Conservation (phyloP, 2,888 invertebrate genomes). For the Creontiades dilutus region DNA sequence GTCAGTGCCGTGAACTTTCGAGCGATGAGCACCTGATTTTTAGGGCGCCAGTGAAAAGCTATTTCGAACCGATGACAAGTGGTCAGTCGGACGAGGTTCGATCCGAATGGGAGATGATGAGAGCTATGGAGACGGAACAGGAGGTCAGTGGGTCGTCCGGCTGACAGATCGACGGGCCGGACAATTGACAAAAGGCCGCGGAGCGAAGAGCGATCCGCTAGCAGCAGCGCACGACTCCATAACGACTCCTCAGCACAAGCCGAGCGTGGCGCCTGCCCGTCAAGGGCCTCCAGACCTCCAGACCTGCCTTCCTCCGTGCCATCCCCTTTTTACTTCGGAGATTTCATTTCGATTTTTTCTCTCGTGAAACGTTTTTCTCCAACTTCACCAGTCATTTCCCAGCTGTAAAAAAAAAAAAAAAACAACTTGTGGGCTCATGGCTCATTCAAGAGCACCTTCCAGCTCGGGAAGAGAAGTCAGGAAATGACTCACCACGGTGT, state of each 20-base stretch:
- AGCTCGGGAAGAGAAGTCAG: no score
- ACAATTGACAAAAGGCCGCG: slow-evolving; percentile 21
- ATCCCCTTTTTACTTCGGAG: not conserved
- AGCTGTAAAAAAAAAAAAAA: not conserved
- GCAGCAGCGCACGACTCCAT: slow-evolving; percentile 32
- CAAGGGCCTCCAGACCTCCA: not conserved
- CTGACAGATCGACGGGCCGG: not conserved
- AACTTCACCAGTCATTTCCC: slow-evolving; percentile 1
- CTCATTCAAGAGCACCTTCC: not conserved
- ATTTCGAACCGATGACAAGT: not conserved
- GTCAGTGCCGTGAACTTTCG: not conserved
- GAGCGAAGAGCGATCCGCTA: slow-evolving; percentile 25
- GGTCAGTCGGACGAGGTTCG: not conserved
- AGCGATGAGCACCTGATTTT: not conserved
- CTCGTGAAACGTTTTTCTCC: not conserved
- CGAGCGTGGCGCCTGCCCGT: not conserved
- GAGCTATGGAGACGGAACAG: not conserved
- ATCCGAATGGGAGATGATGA: not conserved
- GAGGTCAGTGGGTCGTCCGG: slow-evolving; percentile 13
- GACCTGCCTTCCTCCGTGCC: not conserved
- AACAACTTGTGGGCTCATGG: not conserved
- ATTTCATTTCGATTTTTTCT: not conserved
- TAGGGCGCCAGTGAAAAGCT: not conserved
- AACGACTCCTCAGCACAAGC: slow-evolving; percentile 18
- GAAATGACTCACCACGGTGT: not conserved